phyloP scores from a whole-genome alignment of 2,113 vertebrate species.

The Butorides virescens region DNA sequence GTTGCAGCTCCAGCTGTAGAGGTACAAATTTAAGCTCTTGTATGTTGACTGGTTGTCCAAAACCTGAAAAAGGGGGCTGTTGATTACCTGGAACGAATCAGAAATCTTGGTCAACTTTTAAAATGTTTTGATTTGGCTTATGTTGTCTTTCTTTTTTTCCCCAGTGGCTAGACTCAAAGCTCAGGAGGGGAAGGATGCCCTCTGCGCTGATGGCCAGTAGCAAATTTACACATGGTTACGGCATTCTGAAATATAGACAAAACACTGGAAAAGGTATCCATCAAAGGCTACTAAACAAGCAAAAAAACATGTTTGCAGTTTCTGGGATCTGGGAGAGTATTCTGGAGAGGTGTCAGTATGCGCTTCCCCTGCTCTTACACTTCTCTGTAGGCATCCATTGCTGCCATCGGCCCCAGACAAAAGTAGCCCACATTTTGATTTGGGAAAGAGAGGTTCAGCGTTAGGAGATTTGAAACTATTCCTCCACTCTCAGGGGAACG shows the following conservation, averaged over 20 bases:
- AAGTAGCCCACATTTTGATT: rapidly evolving
- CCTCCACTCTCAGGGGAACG: not conserved
- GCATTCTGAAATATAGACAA: not conserved
- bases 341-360: rapidly evolving
- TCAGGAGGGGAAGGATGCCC: not conserved
- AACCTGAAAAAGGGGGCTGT: not conserved
- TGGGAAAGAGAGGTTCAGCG: not conserved
- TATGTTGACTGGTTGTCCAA: not conserved
- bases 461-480: not conserved
- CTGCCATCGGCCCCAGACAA: rapidly evolving
- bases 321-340: not conserved
- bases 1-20: not conserved
- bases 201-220: not conserved
- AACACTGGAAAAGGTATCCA: not conserved
- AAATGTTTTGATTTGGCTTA: not conserved
- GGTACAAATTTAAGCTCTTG: not conserved
- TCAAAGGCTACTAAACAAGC: not conserved
- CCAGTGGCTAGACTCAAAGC: rapidly evolving
- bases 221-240: not conserved
- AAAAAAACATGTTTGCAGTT: rapidly evolving
- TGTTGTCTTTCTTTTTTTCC: no score
- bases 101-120: not conserved
- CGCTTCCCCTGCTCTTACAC: not conserved
- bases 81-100: not conserved
- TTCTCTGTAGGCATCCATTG: rapidly evolving